These are phyloP conservation scores for Phyllotreta cruciferae DNA, from an alignment of 2,888 invertebrate species.

Conservation along the genomic window DNA sequence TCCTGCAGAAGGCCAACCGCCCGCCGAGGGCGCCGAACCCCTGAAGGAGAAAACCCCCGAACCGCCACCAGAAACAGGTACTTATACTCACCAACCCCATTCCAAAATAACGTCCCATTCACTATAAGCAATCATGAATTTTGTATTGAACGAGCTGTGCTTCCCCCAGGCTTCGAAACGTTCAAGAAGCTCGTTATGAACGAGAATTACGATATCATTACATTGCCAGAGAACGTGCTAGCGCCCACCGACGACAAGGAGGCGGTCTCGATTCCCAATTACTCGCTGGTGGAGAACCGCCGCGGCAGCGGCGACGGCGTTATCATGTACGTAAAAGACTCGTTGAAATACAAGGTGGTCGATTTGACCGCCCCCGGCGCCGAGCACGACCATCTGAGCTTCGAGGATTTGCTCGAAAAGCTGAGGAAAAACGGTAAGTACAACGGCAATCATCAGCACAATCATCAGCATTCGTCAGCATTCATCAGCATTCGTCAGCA, in stretches of 20 bases:
- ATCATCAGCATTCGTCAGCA: constrained; percentile 15
- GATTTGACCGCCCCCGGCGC: constrained; percentile 47
- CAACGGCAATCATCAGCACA: not conserved
- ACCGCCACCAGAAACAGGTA: constrained; percentile 36
- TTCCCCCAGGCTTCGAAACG: constrained; percentile 49
- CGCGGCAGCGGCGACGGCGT: constrained; percentile 52
- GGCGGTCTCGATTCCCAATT: constrained; percentile 50
- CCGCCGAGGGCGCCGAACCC: constrained; percentile 34
- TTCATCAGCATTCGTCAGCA: constrained; percentile 9
- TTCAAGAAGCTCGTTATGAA: constrained; percentile 51
- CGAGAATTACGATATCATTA: constrained; percentile 52
- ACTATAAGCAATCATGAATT: not conserved
- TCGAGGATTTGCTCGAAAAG: constrained; percentile 49
- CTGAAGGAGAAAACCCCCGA: constrained; percentile 32
- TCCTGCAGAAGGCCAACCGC: constrained; percentile 41
- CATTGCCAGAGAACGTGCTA: constrained; percentile 50
- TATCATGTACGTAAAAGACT: constrained; percentile 51
- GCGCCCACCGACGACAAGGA: constrained; percentile 51
- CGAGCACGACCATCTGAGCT: constrained; percentile 45
- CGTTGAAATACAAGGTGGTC: constrained; percentile 52
- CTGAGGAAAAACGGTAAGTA: constrained; percentile 47
- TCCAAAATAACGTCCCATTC: constrained; percentile 36
- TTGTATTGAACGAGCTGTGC: not conserved
- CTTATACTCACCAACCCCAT: not conserved
- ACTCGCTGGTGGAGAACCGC: constrained; percentile 50